Percentiles rank a stretch among this genome's conserved stretches.
phyloP scores from a whole-genome alignment of 2,113 vertebrate genomes.

The Chaetorhynchus papuensis region DNA sequence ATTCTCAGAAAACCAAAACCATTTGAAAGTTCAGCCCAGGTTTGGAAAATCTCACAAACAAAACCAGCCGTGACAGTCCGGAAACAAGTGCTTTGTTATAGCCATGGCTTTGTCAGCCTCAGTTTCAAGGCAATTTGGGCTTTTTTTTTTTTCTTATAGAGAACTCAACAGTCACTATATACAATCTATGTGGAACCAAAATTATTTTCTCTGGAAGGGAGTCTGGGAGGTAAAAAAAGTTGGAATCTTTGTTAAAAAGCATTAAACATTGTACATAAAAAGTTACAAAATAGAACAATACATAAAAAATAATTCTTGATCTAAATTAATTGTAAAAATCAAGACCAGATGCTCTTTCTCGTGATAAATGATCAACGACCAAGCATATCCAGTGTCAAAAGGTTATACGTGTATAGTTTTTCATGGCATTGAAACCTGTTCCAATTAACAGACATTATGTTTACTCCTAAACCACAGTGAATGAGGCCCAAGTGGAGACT shows the following conservation, averaged over 20 bases:
- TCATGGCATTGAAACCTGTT: rapidly evolving
- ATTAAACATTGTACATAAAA: background rate
- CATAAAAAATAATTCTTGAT: background rate
- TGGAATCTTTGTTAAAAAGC: background rate
- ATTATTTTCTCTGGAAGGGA: background rate
- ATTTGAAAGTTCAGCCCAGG: background rate
- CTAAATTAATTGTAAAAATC: background rate
- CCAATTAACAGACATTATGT: background rate
- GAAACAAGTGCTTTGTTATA: background rate
- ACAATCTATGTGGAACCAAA: background rate
- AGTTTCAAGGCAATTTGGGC: background rate
- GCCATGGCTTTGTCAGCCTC: background rate
- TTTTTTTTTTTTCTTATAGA: background rate
- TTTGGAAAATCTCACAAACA: background rate
- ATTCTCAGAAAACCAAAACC: background rate
- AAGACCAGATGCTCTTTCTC: background rate
- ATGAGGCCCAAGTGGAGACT: background rate
- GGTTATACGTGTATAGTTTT: background rate
- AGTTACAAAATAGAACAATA: background rate
- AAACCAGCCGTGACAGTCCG: background rate
- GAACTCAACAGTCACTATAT: background rate
- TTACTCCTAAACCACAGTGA: background rate
- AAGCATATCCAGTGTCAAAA: background rate
- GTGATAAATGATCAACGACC: background rate
- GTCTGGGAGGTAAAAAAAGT: too few species aligned